These are phyloP conservation scores for Miichthys miiuy DNA, from an alignment of 2,797 vertebrate species.

Conservation along the genomic window DNA sequence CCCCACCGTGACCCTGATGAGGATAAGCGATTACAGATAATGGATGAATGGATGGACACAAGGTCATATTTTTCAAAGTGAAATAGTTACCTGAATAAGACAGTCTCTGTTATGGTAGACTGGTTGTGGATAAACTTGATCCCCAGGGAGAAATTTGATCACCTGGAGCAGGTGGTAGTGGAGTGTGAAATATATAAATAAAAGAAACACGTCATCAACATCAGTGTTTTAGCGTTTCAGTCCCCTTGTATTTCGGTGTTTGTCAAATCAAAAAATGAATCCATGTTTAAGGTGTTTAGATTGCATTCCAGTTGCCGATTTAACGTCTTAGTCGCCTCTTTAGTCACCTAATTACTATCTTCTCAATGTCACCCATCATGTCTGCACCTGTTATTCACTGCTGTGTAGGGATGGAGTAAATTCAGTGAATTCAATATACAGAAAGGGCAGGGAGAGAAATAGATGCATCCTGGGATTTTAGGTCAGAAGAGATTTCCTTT, in stretches of 20 bases:
- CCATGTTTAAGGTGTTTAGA: background rate
- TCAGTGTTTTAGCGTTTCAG: background rate
- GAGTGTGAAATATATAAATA: background rate
- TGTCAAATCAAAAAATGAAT: background rate
- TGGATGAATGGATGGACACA: background rate
- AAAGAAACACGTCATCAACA: background rate
- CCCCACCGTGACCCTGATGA: too few species aligned
- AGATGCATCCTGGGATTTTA: constrained; percentile 19
- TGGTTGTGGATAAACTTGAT: background rate
- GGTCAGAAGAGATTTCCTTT: constrained; percentile 20
- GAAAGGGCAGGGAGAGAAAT: background rate
- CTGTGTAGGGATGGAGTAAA: constrained; percentile 17
- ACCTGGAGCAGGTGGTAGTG: background rate
- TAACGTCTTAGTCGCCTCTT: background rate
- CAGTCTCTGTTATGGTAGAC: background rate
- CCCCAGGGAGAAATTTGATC: background rate
- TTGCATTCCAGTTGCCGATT: background rate
- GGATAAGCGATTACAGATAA: too few species aligned
- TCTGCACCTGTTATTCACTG: constrained; percentile 12
- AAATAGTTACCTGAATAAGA: background rate
- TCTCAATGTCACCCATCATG: background rate
- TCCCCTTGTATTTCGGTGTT: background rate
- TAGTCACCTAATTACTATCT: background rate
- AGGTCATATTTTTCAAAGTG: background rate
- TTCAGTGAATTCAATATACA: constrained; percentile 16